Conservation (phyloP, 2,888 invertebrate species). For the Pseudococcus jackbeardsleyi region DNA sequence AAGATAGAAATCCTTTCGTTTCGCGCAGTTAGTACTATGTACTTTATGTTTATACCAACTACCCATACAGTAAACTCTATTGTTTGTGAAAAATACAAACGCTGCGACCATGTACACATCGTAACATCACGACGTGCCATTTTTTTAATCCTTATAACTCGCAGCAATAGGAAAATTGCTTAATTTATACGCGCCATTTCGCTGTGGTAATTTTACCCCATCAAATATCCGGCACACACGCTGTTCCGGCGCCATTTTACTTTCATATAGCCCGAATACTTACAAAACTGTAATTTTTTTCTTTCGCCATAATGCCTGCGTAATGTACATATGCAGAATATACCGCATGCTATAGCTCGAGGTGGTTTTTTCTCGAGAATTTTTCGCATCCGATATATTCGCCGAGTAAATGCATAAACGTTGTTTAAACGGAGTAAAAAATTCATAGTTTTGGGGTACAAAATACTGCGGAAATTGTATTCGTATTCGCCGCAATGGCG, state of each 20-base stretch:
- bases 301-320: background rate
- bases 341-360: background rate
- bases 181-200: conserved; percentile 32
- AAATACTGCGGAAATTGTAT: background rate
- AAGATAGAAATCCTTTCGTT: background rate
- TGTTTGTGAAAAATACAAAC: conserved; percentile 3
- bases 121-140: conserved; percentile 11
- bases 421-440: background rate
- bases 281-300: conserved; percentile 14
- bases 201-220: conserved; percentile 6
- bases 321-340: background rate
- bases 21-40: background rate
- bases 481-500: background rate
- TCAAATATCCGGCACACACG: background rate
- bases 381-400: background rate
- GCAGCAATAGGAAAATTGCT: conserved; percentile 32
- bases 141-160: conserved; percentile 26
- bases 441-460: background rate
- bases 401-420: background rate
- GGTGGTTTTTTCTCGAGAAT: background rate
- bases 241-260: background rate
- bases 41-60: background rate
- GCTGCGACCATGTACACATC: background rate
- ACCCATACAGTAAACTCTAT: background rate
- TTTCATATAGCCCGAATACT: background rate